Evolutionary conservation across 2,797 vertebrate species (phyloP), one percentile per base, ranked within the genome.

Genomic region (Crax fasciolata): DNA sequence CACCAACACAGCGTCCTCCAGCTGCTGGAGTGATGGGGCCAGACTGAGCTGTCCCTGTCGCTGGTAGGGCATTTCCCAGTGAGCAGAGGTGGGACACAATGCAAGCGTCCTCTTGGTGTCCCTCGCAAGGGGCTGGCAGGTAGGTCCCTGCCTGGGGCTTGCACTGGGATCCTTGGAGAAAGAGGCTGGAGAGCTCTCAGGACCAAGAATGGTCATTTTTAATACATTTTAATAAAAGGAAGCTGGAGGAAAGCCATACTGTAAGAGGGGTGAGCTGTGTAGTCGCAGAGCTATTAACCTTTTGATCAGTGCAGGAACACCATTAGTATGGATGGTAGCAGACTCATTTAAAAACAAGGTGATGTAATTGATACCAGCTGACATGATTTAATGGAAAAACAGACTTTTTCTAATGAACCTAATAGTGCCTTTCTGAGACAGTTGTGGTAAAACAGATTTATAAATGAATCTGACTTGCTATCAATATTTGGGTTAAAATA

Each of bases 401-500:
- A 86, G 80, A 72, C 51, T 55, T 93, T 92, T 87, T 83, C 65
- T 93, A 95, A 94, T 80, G 61, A 74, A 55, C 79, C 81, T 94
- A 88, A 93, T 88, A 55, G 78, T 49, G 77, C 89, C 94, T 84
- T 95, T 90, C 91, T 48, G 61, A 81, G 76, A 76, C 46, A 70
- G 21, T 59, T 88, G 79, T 41, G 48, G 51, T 41, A 48, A 93
- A 91, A 89, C 74, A 91, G 75, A 90, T 90, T 92, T 62, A 38
- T 91, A 91, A 94, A 75, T 76, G 13, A 93, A 39, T 86, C 75
- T 66, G 73, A 27, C 2, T 19, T 70, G 73, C 83, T 90, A 63
- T 90, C 85, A 78, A 72, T 96, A 93, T 91, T 97, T 91, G 76
- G 27, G 51, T 78, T 90, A 48, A 81, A 94, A 70, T 75, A 74